These are phyloP conservation scores for Drosophila bunnanda DNA, from an alignment of 2,888 invertebrate species.

Conservation along the genomic window DNA sequence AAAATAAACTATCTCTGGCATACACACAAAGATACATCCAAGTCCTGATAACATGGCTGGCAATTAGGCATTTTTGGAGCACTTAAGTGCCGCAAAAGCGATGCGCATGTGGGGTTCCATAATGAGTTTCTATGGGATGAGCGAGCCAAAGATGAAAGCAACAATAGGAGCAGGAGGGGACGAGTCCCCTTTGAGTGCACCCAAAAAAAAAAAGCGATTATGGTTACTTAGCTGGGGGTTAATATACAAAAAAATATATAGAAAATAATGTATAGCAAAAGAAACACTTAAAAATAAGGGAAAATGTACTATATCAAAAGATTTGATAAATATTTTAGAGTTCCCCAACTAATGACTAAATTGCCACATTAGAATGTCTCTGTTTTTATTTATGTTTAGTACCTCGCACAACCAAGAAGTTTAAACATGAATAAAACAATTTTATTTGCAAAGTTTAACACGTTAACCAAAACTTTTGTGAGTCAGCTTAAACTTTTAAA, in stretches of 20 bases:
- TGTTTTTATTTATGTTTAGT: slow-evolving; percentile 5
- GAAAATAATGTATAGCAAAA: background rate
- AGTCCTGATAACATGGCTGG: slow-evolving; percentile 54
- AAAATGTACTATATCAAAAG: background rate
- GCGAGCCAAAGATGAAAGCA: slow-evolving; percentile 3
- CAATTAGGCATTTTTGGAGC: slow-evolving; percentile 67
- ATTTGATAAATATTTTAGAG: background rate
- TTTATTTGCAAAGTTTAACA: slow-evolving; percentile 11
- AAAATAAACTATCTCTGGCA: slow-evolving; percentile 26
- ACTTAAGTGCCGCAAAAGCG: slow-evolving; percentile 51
- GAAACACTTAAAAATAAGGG: background rate
- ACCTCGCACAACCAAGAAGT: background rate
- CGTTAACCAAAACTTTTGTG: slow-evolving; percentile 14
- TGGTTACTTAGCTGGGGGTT: slow-evolving; percentile 5
- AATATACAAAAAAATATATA: background rate
- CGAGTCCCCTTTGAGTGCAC: background rate
- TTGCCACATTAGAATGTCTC: background rate
- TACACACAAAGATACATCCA: background rate
- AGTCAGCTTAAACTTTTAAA: slow-evolving; percentile 13
- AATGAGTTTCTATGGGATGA: slow-evolving; percentile 49
- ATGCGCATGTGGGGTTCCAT: slow-evolving; percentile 25
- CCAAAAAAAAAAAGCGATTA: slow-evolving; percentile 5
- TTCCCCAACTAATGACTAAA: background rate
- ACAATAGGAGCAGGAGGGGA: background rate
- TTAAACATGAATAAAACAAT: slow-evolving; percentile 3